These are phyloP conservation scores for Merluccius polli DNA, from an alignment of 2,797 vertebrate genomes.

Conservation along the genomic window DNA sequence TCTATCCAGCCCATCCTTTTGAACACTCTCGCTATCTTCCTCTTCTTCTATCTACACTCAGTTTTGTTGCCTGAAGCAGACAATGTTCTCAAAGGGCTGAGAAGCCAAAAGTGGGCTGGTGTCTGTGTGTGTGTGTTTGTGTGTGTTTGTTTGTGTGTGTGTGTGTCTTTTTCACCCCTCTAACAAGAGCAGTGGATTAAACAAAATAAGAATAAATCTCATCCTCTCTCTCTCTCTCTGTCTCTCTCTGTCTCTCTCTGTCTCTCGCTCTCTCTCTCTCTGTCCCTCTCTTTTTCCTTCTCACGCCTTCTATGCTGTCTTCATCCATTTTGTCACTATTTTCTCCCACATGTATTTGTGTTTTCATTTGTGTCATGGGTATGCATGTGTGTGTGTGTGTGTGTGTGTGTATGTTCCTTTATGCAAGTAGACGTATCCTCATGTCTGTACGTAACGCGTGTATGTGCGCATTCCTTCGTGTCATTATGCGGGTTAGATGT, in stretches of 20 bases:
- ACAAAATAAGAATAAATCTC: neutral
- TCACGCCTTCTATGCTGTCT: too few species aligned
- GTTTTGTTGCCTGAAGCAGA: neutral
- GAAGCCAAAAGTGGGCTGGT: neutral
- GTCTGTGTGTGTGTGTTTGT: neutral
- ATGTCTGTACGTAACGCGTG: neutral
- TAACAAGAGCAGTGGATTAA: neutral
- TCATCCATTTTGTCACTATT: neutral
- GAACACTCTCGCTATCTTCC: neutral
- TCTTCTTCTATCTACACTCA: neutral
- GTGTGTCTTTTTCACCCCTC: neutral
- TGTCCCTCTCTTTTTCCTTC: too few species aligned
- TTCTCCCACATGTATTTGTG: neutral
- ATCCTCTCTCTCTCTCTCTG: neutral
- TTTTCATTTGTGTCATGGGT: neutral
- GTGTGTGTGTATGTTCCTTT: neutral
- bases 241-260: too few species aligned
- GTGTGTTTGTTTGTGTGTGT: neutral
- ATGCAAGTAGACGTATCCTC: too few species aligned
- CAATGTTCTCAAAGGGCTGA: neutral
- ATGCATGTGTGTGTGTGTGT: neutral
- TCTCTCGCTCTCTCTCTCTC: too few species aligned
- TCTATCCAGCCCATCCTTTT: neutral
- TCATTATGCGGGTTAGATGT: neutral
- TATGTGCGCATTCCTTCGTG: too few species aligned